A percentile compares a stretch with the other conserved stretches of the same genome.
Evolutionary conservation across 2,888 invertebrate species (phyloP).

Genomic region (Pyralis farinalis): DNA sequence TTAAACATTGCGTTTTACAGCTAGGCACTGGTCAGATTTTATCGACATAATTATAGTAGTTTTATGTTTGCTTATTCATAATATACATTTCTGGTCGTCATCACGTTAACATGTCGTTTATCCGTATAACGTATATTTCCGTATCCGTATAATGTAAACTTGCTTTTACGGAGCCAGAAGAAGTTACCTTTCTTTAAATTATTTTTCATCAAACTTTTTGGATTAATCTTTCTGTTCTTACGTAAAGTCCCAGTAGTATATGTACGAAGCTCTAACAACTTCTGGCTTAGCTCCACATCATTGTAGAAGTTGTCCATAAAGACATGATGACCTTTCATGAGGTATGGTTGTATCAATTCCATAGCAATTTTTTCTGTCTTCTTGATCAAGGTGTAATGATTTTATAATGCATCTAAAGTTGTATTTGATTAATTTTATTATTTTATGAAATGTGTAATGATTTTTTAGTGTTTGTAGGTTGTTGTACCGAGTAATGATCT

Average conservation of each 20-base stretch:
- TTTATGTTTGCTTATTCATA: too few species aligned
- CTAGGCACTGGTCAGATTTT: too few species aligned
- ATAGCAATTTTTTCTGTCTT: conserved; percentile 22
- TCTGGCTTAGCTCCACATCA: conserved; percentile 17
- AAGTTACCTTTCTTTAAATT: conserved; percentile 22
- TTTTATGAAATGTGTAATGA: too few species aligned
- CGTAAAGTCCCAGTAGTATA: conserved; percentile 23
- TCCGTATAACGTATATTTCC: too few species aligned
- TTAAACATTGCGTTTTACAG: too few species aligned
- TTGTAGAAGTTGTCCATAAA: conserved; percentile 27
- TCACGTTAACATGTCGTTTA: conserved; percentile 17
- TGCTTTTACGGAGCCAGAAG: conserved; percentile 17
- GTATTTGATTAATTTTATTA: too few species aligned
- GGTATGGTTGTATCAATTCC: conserved; percentile 20
- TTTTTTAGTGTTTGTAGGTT: too few species aligned
- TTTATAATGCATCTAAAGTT: too few species aligned
- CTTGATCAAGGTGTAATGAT: conserved; percentile 8
- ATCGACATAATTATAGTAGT: not conserved
- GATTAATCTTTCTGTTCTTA: conserved; percentile 20
- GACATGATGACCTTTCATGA: conserved; percentile 21
- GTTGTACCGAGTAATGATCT: too few species aligned
- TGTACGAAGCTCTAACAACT: conserved; percentile 19
- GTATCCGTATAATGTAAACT: too few species aligned
- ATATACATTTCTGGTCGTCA: conserved; percentile 17
- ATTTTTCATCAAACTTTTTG: conserved; percentile 12